These are phyloP conservation scores for Bambusicola thoracicus DNA, from an alignment of 2,113 vertebrate genomes.

Conservation along the genomic window DNA sequence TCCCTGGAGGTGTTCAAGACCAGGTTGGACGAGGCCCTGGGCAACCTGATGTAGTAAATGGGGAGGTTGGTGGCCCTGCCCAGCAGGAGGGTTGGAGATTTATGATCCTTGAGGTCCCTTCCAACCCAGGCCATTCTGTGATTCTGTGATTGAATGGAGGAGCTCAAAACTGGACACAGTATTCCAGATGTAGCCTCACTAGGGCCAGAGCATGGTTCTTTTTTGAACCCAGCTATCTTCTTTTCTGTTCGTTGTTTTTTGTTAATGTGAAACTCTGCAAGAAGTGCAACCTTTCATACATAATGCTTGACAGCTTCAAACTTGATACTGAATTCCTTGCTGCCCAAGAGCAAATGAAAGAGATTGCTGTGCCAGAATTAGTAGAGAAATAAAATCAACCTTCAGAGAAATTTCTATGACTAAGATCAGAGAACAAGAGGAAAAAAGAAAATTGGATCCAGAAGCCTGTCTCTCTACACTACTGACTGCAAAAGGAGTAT, in stretches of 20 bases:
- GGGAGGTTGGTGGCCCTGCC: too few species aligned
- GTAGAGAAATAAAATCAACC: slow-evolving; percentile 4
- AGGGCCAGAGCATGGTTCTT: neutral
- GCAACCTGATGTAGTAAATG: too few species aligned
- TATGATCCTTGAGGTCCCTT: too few species aligned
- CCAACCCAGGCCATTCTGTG: too few species aligned
- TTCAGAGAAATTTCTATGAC: slow-evolving; percentile 30
- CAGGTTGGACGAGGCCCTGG: too few species aligned
- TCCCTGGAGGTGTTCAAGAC: too few species aligned
- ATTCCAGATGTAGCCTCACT: too few species aligned
- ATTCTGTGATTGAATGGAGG: too few species aligned
- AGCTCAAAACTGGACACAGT: too few species aligned
- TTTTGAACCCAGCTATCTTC: neutral
- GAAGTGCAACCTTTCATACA: neutral
- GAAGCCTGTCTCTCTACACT: neutral
- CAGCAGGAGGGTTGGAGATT: too few species aligned
- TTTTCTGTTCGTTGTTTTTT: neutral
- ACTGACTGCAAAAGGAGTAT: neutral
- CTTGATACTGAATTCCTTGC: slow-evolving; percentile 16
- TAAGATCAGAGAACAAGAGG: slow-evolving; percentile 13
- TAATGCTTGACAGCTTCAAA: neutral
- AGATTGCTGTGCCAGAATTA: slow-evolving; percentile 24
- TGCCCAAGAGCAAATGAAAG: slow-evolving; percentile 44
- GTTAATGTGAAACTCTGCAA: neutral
- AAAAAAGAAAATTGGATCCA: neutral